Evolutionary conservation across 37 sponge, comb jelly and placozoan species (phyloP).

Genomic region (Aplysina aerophoba): DNA sequence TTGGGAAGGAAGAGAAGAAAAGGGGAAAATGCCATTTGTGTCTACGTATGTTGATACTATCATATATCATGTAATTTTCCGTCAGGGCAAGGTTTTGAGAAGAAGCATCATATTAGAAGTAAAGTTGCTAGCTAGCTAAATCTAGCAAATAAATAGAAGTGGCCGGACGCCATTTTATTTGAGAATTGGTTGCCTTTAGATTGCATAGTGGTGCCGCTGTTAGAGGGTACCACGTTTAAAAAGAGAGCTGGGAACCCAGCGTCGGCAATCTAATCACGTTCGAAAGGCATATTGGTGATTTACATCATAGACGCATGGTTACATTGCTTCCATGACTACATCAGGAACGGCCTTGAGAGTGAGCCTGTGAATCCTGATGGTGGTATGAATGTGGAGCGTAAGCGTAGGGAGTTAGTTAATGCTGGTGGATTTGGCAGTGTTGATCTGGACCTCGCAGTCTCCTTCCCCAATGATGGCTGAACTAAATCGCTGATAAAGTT

Average conservation of each 20-base stretch:
- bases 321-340: conserved; percentile 28
- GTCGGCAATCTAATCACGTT: too few relatives aligned
- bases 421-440: not conserved
- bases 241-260: too few relatives aligned
- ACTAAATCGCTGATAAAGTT: not conserved
- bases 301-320: too few relatives aligned
- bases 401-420: not conserved
- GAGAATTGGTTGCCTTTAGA: too few relatives aligned
- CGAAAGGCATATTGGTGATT: too few relatives aligned
- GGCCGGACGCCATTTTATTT: too few relatives aligned
- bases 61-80: not conserved
- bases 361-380: conserved; percentile 17
- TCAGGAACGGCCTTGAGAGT: conserved; percentile 21
- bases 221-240: too few relatives aligned
- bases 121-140: too few relatives aligned
- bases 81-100: too few relatives aligned
- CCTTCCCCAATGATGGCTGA: conserved; percentile 12
- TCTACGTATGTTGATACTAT: not conserved
- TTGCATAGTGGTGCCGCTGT: too few relatives aligned
- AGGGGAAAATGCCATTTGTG: not conserved
- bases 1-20: not conserved
- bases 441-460: not conserved
- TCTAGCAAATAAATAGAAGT: too few relatives aligned
- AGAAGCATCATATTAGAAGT: too few relatives aligned
- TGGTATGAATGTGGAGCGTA: not conserved